phyloP scores from a whole-genome alignment of 2,888 invertebrate genomes.

The Catocala fraxini region DNA sequence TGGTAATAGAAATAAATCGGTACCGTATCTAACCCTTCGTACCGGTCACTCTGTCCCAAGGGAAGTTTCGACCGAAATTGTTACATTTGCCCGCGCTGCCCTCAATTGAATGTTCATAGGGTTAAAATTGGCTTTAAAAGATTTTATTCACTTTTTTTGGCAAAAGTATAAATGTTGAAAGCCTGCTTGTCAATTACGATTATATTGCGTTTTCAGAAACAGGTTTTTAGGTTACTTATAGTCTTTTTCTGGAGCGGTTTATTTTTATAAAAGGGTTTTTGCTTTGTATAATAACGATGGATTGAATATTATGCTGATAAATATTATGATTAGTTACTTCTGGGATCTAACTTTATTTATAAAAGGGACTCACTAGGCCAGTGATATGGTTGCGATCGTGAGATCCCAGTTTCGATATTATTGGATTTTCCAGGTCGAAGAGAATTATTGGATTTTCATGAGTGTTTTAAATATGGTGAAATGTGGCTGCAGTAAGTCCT shows the following conservation, averaged over 20 bases:
- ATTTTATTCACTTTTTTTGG: constrained; percentile 21
- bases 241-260: background rate
- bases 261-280: background rate
- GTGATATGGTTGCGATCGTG: too few relatives aligned
- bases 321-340: too few relatives aligned
- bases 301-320: too few relatives aligned
- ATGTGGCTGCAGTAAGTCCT: too few relatives aligned
- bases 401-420: too few relatives aligned
- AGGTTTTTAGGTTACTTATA: background rate
- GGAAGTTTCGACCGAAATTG: constrained; percentile 44
- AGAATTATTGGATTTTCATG: too few relatives aligned
- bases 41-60: constrained; percentile 42
- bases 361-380: too few relatives aligned
- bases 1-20: constrained; percentile 56
- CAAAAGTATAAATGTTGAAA: constrained; percentile 19
- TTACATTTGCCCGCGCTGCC: constrained; percentile 50
- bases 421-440: too few relatives aligned
- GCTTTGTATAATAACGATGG: too few relatives aligned
- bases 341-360: too few relatives aligned
- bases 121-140: constrained; percentile 52
- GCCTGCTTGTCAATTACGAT: constrained; percentile 12
- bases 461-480: too few relatives aligned
- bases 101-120: constrained; percentile 66
- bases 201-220: constrained; percentile 1
- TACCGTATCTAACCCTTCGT: constrained; percentile 48